Conservation (phyloP, 2,113 vertebrate genomes). For the Dicentrarchus labrax region DNA sequence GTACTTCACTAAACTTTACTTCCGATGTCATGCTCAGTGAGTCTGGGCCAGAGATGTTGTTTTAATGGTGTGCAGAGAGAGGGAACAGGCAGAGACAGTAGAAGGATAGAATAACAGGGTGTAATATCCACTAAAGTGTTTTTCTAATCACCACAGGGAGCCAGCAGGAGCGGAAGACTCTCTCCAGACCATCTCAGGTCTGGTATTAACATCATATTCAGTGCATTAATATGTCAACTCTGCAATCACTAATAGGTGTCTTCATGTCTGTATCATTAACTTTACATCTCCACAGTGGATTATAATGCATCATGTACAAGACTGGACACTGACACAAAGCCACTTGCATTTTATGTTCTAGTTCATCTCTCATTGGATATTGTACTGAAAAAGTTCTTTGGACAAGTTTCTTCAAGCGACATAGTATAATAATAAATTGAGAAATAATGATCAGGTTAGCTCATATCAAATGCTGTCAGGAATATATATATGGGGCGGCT, state of each 20-base stretch:
- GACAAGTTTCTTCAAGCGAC: neutral
- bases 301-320: slow-evolving; percentile 10
- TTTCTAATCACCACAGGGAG: slow-evolving; percentile 79
- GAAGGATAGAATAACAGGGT: slow-evolving; percentile 80
- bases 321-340: slow-evolving; percentile 28
- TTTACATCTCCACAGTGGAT: slow-evolving; percentile 34
- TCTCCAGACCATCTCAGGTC: slow-evolving; percentile 62
- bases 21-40: slow-evolving; percentile 60
- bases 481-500: neutral
- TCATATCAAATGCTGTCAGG: neutral
- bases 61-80: slow-evolving; percentile 74
- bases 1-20: slow-evolving; percentile 53
- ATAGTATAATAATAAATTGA: neutral
- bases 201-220: slow-evolving; percentile 71
- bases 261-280: slow-evolving; percentile 45
- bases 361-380: neutral
- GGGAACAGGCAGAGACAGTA: slow-evolving; percentile 69
- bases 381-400: slow-evolving; percentile 3
- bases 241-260: slow-evolving; percentile 52
- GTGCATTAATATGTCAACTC: slow-evolving; percentile 70
- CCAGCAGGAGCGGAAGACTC: slow-evolving; percentile 62
- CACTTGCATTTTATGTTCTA: slow-evolving; percentile 22
- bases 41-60: slow-evolving; percentile 72
- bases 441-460: neutral
- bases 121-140: slow-evolving; percentile 81